Percentiles rank a stretch among this genome's conserved stretches.
Evolutionary conservation across 2,797 vertebrate genomes (phyloP).

Genomic region (Oreonectes daqikongensis): DNA sequence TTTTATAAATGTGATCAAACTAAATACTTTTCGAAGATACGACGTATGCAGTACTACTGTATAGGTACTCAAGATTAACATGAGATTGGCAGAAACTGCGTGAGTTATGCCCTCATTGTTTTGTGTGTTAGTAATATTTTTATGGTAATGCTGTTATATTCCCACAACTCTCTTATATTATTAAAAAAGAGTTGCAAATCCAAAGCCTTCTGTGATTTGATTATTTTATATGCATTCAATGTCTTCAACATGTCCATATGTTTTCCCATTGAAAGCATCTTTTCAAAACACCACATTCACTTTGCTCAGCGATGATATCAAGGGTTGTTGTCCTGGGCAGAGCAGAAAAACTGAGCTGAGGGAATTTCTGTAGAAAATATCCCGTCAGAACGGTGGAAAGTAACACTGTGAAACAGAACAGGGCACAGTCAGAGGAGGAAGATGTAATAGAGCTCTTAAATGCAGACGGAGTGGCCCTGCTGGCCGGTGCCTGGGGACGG

Average conservation of each 20-base stretch:
- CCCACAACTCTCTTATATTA: too few relatives aligned
- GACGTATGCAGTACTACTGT: too few relatives aligned
- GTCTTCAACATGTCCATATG: background rate
- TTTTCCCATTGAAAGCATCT: background rate
- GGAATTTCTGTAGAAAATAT: conserved; percentile 20
- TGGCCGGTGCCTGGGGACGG: conserved; percentile 28
- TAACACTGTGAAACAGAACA: background rate
- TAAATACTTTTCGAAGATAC: too few relatives aligned
- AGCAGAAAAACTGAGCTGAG: background rate
- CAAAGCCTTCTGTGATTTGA: background rate
- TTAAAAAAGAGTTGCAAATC: too few relatives aligned
- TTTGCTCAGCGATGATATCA: background rate
- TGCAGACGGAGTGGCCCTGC: conserved; percentile 25
- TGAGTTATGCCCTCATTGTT: too few relatives aligned
- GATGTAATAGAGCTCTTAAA: conserved; percentile 26
- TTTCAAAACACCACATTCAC: conserved; percentile 9
- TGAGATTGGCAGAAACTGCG: too few relatives aligned
- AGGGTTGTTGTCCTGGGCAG: background rate
- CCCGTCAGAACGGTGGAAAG: conserved; percentile 4
- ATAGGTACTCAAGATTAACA: too few relatives aligned
- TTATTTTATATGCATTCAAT: background rate
- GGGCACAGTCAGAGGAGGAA: background rate
- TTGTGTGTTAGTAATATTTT: too few relatives aligned
- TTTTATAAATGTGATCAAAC: too few relatives aligned
- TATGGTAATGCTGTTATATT: too few relatives aligned